Evolutionary conservation across 2,113 vertebrate species (phyloP).

Genomic region (Echinops telfairi): DNA sequence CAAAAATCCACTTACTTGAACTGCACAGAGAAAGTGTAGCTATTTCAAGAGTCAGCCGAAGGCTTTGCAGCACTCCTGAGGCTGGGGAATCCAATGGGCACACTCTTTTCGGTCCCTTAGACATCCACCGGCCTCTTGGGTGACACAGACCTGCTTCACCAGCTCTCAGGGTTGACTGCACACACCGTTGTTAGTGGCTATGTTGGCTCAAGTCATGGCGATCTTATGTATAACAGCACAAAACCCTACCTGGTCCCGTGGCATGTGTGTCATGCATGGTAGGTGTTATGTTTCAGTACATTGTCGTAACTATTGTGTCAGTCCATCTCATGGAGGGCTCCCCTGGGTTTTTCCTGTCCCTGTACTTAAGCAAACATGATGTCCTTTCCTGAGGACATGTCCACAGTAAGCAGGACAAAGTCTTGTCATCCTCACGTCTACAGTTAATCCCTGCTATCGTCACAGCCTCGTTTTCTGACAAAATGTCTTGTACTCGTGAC

Average conservation of each 20-base stretch:
- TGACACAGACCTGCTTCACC: neutral
- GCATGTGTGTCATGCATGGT: neutral
- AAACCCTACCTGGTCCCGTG: neutral
- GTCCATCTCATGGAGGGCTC: neutral
- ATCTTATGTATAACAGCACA: neutral
- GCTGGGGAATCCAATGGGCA: neutral
- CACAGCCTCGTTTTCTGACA: neutral
- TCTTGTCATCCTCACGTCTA: neutral
- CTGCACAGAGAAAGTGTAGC: neutral
- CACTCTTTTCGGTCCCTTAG: neutral
- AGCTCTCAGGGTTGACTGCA: neutral
- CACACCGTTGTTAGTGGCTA: neutral
- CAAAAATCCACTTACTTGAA: neutral
- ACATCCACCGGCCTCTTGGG: neutral
- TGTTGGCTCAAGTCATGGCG: neutral
- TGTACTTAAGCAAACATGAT: neutral
- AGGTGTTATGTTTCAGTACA: neutral
- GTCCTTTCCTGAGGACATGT: neutral
- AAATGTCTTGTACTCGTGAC: neutral
- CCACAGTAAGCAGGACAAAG: neutral
- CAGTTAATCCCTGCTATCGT: neutral
- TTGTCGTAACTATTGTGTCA: neutral
- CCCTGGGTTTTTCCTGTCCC: neutral
- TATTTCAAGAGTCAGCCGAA: neutral
- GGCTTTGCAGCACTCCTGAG: accelerated